Evolutionary conservation across 1,140 invertebrate genomes (phyloP).

Genomic region (Lerema accius): DNA sequence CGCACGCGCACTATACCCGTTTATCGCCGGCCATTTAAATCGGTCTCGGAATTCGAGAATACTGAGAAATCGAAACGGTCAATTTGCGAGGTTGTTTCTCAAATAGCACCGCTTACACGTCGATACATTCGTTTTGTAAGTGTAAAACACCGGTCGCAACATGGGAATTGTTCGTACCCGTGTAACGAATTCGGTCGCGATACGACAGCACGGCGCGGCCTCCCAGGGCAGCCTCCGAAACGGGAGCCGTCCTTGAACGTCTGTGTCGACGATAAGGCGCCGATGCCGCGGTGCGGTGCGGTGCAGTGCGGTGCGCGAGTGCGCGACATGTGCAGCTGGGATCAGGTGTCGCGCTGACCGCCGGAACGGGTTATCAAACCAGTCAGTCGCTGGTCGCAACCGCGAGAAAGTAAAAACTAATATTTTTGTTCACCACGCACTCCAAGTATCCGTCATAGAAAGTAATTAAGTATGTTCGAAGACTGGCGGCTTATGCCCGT

Average conservation of each 20-base stretch:
- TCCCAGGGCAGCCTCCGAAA: constrained; percentile 37
- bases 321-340: constrained; percentile 63
- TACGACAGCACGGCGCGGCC: no score
- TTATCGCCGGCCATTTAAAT: constrained; percentile 55
- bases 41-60: constrained; percentile 48
- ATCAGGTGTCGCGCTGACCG: constrained; percentile 77
- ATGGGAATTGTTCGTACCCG: no score
- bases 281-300: no score
- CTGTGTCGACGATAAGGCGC: constrained; percentile 40
- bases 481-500: no score
- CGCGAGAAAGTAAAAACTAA: constrained; percentile 62
- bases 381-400: constrained; percentile 46
- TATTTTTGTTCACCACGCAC: constrained; percentile 39
- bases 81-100: constrained; percentile 43
- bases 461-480: no score
- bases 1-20: constrained; percentile 53
- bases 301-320: constrained; percentile 27
- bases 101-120: constrained; percentile 19
- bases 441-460: constrained; percentile 34
- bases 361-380: constrained; percentile 62
- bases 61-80: constrained; percentile 50
- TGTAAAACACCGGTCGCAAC: constrained; percentile 27
- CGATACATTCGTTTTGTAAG: constrained; percentile 30
- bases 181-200: no score
- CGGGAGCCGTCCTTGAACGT: constrained; percentile 51